Percentiles rank a stretch among this genome's conserved stretches.
Evolutionary conservation across 2,797 vertebrate genomes (phyloP).

Genomic region (Discoglossus pictus): DNA sequence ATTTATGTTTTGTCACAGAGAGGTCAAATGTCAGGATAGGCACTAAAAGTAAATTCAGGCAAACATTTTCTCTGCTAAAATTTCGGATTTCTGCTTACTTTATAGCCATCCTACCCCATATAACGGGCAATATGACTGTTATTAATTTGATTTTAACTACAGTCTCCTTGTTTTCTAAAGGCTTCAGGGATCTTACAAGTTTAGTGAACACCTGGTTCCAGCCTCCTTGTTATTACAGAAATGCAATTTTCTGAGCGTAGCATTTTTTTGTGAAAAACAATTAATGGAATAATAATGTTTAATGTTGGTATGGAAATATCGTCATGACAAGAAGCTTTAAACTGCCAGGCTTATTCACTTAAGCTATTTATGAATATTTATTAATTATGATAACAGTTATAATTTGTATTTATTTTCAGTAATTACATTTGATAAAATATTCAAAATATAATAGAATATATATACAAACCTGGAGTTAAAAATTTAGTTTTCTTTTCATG

Average conservation of each 20-base stretch:
- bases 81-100: background rate
- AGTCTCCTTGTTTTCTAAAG: background rate
- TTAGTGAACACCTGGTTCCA: background rate
- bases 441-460: background rate
- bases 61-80: background rate
- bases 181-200: background rate
- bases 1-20: slow-evolving; percentile 30
- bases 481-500: slow-evolving; percentile 9
- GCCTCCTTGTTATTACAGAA: background rate
- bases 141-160: slow-evolving; percentile 1
- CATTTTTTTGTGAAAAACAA: slow-evolving; percentile 11
- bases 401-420: no score
- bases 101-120: background rate
- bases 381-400: no score
- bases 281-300: no score
- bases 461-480: slow-evolving; percentile 6
- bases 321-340: background rate
- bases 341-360: no score
- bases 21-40: slow-evolving; percentile 4
- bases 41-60: slow-evolving; percentile 13
- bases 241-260: slow-evolving; percentile 3
- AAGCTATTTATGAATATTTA: no score
- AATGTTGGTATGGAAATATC: no score
- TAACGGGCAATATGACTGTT: background rate
- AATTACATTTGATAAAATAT: no score